Evolutionary conservation across 2,888 invertebrate genomes (phyloP), one percentile per base, ranked within the genome.

Genomic region (Tipula helvola): DNA sequence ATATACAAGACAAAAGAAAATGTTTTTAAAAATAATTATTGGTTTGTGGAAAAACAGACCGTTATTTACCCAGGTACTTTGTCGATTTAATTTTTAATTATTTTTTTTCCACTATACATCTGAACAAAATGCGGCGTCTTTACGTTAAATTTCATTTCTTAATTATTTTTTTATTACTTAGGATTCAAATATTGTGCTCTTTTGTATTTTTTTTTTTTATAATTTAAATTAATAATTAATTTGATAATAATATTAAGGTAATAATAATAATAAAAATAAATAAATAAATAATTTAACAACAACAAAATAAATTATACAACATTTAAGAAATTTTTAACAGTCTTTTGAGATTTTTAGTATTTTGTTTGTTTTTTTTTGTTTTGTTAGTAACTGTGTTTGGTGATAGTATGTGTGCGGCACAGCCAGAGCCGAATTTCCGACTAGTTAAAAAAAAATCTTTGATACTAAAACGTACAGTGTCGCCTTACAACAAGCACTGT

Each of bases 181-280:
- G 85, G 85, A 85, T 85, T 44, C 85, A 85, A 42, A 85, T 85
- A 42, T 85, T 85, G 85, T 85, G 85, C 85, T 85, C 85, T 42
- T 85, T 42, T 85, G 36, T 16, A 41, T 85, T 39, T 85, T 13
- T 36, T 36, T 36, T 36, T 85, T 85, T 39, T 41, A 57, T 18
- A 71, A 71, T 71, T 71, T 71, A 52, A 52, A 52, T 52, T 52
- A 52, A 52, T 52, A 52, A 16, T 57, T 18, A 12, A 71, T 71
- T 71, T 71, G 1, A 18, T 57, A 18, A 57, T 57, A 57, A 71
- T 71, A 28, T 8, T n/a, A 7, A 71, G 12, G 28, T 71, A 28
- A 71, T 39, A 84, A 84, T 84, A 84, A 84, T 39, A 39, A 84
- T 28, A 84, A 84, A 39, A 8, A 39, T 39, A 84, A 84, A 39